Percentiles rank a stretch among this genome's conserved stretches.
These are phyloP conservation scores for Squalus acanthias DNA, from an alignment of 2,797 vertebrate genomes.

Conservation along the genomic window DNA sequence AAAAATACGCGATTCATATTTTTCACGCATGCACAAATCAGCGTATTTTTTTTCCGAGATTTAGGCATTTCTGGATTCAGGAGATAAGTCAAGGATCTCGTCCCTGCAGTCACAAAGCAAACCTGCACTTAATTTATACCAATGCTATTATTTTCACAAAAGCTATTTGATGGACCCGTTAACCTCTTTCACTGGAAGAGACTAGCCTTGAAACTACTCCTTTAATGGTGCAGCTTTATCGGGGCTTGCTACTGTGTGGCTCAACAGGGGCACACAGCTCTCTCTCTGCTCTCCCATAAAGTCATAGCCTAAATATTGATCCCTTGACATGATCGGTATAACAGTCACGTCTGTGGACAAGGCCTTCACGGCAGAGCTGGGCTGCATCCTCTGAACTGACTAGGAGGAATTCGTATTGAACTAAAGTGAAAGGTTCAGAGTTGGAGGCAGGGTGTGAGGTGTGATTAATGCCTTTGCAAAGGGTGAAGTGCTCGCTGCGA, in stretches of 20 bases:
- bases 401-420: slow-evolving; percentile 98
- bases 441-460: slow-evolving; percentile 54
- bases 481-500: slow-evolving; percentile 63
- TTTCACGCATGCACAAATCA: too few relatives aligned
- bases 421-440: slow-evolving; percentile 79
- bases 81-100: background rate
- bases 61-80: background rate
- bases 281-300: slow-evolving; percentile 72
- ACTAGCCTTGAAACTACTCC: background rate
- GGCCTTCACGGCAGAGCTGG: slow-evolving; percentile 41
- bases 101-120: background rate
- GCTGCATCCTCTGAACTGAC: slow-evolving; percentile 93
- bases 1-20: too few relatives aligned
- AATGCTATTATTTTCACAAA: slow-evolving; percentile 19
- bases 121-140: slow-evolving; percentile 17
- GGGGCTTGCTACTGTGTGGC: too few relatives aligned
- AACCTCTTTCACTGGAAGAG: slow-evolving; percentile 14
- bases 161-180: background rate
- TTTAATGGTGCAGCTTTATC: background rate
- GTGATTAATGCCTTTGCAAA: slow-evolving; percentile 75
- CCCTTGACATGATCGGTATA: slow-evolving; percentile 85
- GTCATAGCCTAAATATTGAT: slow-evolving; percentile 96
- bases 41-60: too few relatives aligned
- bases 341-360: slow-evolving; percentile 82
- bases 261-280: background rate